Percentiles rank a stretch among this genome's conserved stretches.
Evolutionary conservation across 2,888 invertebrate species (phyloP).

Genomic region (Cepaea hortensis): DNA sequence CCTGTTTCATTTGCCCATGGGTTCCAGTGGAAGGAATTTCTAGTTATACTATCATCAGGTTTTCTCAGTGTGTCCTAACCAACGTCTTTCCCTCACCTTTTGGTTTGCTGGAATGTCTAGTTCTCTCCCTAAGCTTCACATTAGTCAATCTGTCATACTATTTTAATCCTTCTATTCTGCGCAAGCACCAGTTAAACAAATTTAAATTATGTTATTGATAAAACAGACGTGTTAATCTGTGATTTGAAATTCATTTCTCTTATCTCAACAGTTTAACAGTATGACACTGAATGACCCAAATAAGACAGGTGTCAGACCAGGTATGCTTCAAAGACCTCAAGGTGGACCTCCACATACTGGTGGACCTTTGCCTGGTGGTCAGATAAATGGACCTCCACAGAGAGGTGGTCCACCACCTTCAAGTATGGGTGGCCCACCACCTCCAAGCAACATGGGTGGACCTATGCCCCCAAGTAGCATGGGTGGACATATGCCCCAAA

Average conservation of each 20-base stretch:
- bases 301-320: conserved; percentile 29
- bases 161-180: too few relatives aligned
- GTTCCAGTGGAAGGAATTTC: too few relatives aligned
- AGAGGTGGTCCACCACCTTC: conserved; percentile 48
- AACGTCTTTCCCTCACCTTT: too few relatives aligned
- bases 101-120: too few relatives aligned
- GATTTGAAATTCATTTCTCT: not conserved
- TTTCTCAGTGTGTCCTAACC: too few relatives aligned
- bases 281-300: conserved; percentile 46
- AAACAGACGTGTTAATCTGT: too few relatives aligned
- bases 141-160: too few relatives aligned
- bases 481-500: conserved; percentile 37
- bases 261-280: conserved; percentile 43
- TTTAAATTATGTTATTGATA: too few relatives aligned
- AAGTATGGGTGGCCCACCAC: conserved; percentile 50
- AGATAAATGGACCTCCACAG: conserved; percentile 39
- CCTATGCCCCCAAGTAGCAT: conserved; percentile 41
- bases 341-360: conserved; percentile 4
- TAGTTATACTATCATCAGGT: too few relatives aligned
- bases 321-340: conserved; percentile 4
- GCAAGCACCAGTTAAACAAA: too few relatives aligned
- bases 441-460: conserved; percentile 45
- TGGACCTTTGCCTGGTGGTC: conserved; percentile 20
- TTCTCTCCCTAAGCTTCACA: too few relatives aligned
- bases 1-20: too few relatives aligned